Evolutionary conservation across 2,113 vertebrate genomes (phyloP).

Genomic region (Nothocercus nigrocapillus): DNA sequence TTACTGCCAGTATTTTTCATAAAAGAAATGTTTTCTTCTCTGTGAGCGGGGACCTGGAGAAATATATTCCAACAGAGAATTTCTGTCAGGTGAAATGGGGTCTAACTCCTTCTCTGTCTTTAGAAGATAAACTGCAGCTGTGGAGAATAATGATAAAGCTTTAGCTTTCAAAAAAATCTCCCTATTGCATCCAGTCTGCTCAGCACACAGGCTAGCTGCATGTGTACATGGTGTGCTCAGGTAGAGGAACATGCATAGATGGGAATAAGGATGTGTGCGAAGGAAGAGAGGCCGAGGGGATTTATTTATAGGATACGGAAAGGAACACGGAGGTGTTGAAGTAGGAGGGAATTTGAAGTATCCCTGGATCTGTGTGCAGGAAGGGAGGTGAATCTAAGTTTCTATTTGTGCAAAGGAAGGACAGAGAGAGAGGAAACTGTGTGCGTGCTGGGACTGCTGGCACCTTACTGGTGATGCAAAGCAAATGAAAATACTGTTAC

Average conservation of each 20-base stretch:
- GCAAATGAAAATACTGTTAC: not conserved
- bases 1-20: not conserved
- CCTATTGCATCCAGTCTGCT: not conserved
- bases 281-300: conserved; percentile 29
- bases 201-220: not conserved
- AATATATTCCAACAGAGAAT: not conserved
- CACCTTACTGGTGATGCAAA: not conserved
- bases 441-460: not conserved
- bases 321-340: conserved; percentile 56
- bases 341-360: conserved; percentile 59
- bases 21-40: not conserved
- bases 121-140: not conserved
- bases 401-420: conserved; percentile 5
- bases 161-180: not conserved
- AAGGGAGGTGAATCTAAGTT: conserved; percentile 19
- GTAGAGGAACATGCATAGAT: not conserved
- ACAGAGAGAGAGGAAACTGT: not conserved
- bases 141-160: not conserved
- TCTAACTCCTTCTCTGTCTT: not conserved
- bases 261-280: not conserved
- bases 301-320: conserved; percentile 59
- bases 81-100: not conserved
- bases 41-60: not conserved
- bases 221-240: not conserved
- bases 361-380: conserved; percentile 26